Evolutionary conservation across 2,888 invertebrate genomes (phyloP).

Genomic region (Rugalucina vietnamica): DNA sequence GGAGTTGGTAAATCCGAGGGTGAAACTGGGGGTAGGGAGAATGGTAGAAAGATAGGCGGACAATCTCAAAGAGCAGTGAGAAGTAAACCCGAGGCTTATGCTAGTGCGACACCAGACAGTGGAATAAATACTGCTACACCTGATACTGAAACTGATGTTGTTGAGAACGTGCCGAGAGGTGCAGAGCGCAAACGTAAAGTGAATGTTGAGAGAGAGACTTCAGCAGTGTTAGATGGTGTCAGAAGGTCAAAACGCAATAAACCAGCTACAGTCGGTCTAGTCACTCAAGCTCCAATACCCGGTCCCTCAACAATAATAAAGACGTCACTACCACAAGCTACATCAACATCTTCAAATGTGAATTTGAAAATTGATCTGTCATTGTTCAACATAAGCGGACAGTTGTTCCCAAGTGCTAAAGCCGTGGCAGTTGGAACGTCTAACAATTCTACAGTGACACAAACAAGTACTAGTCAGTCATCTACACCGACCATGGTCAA

Average conservation of each 20-base stretch:
- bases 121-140: not conserved
- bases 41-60: no score
- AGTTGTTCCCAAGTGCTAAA: conserved; percentile 22
- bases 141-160: not conserved
- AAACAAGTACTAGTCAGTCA: not conserved
- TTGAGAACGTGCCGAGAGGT: not conserved
- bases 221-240: not conserved
- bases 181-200: not conserved
- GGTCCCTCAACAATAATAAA: conserved; percentile 16
- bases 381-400: conserved; percentile 57
- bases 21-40: no score
- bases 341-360: conserved; percentile 31
- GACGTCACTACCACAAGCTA: not conserved
- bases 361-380: conserved; percentile 63
- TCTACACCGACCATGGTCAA: conserved; percentile 22
- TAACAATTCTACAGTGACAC: not conserved
- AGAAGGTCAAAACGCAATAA: not conserved
- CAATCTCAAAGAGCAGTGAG: no score
- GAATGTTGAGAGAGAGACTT: not conserved
- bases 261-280: not conserved
- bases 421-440: not conserved
- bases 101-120: not conserved
- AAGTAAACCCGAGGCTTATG: not conserved
- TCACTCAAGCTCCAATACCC: not conserved
- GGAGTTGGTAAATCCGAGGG: no score